Base-by-base conservation (phyloP, 1,140 invertebrate genomes). In the Philotrypesis tridentata region DNA sequence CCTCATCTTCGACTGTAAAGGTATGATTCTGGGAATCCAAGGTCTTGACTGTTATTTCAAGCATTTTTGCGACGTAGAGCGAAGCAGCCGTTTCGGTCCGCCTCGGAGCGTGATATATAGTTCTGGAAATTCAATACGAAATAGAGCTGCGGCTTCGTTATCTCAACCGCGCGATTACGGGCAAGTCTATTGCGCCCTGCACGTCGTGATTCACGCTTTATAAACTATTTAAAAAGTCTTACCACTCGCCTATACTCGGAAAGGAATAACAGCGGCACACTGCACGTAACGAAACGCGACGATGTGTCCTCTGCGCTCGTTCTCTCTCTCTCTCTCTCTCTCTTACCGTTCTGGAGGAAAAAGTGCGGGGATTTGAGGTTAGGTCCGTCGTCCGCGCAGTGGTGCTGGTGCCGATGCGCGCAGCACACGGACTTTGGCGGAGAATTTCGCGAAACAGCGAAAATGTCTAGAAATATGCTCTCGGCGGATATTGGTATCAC, bases 11-110 rank as follows among this genome's bases (percentile, higher is more conserved):
- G 48, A 98, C 95, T 77, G 93, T 94, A 91, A 97, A 98, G 33
- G 93, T 92, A 90, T 97, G 96, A 93, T 98, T 98, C 87, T 95
- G 95, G 11, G 97, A 97, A 94, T 99, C 97, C 85, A 99, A 93
- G 31, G 97, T 99, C 92, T 98, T 98, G 63, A 99, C 96, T 82
- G 96, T 97, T 65, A 98, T 91, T 85, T 96, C 94, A 92, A 97
- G 95, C 95, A 97, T 96, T 82, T 88, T 93, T 78, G 76, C 82
- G 72, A 75, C 63, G 71, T 75, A 83, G n/a, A n/a, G 71, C 8
- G 31, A 0, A 71, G 33, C 27, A 25, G 68, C 31, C 33, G 29
- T 2, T 25, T 37, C 9, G 68, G 68, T 9, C 48, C 48, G 48
- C 48, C 21, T 55, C 21, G n/a, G 48, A 55, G 17, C 21, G n/a